A percentile compares a stretch with the other conserved stretches of the same genome.
phyloP scores from a whole-genome alignment of 2,888 invertebrate genomes.

The Epinotia ramella region DNA sequence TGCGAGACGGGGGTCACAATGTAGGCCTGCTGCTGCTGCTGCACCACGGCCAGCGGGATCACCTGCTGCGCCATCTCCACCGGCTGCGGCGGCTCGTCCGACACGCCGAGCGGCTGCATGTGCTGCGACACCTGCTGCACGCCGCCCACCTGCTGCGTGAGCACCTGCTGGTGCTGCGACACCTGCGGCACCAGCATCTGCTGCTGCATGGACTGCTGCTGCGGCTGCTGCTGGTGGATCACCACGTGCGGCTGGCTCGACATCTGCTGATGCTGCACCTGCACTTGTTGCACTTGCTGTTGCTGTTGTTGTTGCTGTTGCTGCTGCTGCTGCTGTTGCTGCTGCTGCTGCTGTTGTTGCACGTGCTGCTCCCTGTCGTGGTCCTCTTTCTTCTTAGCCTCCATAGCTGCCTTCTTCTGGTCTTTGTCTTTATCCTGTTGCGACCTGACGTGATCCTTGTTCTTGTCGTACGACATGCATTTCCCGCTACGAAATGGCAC shows the following conservation, averaged over 20 bases:
- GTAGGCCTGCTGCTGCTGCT: conserved; percentile 87
- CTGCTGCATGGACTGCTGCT: conserved; percentile 74
- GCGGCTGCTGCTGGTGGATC: conserved; percentile 73
- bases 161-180: conserved; percentile 81
- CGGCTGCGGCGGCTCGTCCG: conserved; percentile 81
- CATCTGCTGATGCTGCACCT: conserved; percentile 68
- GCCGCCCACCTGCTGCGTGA: conserved; percentile 74
- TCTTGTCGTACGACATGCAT: conserved; percentile 83
- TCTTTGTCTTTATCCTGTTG: conserved; percentile 82
- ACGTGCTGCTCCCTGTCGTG: conserved; percentile 78
- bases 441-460: conserved; percentile 80
- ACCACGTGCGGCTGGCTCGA: conserved; percentile 75
- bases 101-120: conserved; percentile 80
- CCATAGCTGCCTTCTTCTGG: conserved; percentile 81
- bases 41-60: conserved; percentile 87
- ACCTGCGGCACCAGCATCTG: conserved; percentile 82
- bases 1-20: conserved; percentile 88
- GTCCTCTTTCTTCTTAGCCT: conserved; percentile 81
- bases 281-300: conserved; percentile 56
- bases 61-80: conserved; percentile 88
- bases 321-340: conserved; percentile 76
- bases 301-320: conserved; percentile 60
- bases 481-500: conserved; percentile 84
- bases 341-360: conserved; percentile 72
- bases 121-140: conserved; percentile 81